phyloP scores from a whole-genome alignment of 1,140 invertebrate species.

The Lineus longissimus region DNA sequence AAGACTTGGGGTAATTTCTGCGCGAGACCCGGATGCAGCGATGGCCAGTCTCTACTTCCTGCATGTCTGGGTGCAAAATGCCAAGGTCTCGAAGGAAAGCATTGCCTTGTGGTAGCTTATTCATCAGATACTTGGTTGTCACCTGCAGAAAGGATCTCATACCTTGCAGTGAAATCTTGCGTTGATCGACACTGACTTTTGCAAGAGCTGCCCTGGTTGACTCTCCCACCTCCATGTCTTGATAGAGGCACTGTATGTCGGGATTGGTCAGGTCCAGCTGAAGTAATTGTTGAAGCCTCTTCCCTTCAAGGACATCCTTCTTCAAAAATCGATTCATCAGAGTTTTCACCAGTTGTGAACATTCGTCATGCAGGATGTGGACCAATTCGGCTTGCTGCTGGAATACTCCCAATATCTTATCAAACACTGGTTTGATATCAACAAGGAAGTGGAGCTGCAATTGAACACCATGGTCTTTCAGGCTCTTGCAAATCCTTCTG shows the following conservation, averaged over 20 bases:
- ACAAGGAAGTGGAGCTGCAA: conserved; percentile 22
- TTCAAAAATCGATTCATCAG: conserved; percentile 15
- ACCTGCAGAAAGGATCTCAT: conserved; percentile 16
- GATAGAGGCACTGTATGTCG: conserved; percentile 7
- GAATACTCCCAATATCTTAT: conserved; percentile 20
- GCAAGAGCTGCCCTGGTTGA: conserved; percentile 2
- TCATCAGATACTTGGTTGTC: conserved; percentile 12
- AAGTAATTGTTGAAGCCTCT: conserved; percentile 3
- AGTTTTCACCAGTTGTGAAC: conserved; percentile 13
- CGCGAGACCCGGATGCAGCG: conserved; percentile 10
- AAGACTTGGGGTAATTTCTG: conserved; percentile 7
- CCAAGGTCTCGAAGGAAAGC: conserved; percentile 8
- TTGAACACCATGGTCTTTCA: conserved; percentile 11
- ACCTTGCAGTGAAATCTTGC: conserved; percentile 10
- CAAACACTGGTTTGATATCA: conserved; percentile 17
- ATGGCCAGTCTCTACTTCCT: conserved; percentile 6
- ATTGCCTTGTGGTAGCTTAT: conserved; percentile 12
- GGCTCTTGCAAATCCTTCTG: conserved; percentile 15
- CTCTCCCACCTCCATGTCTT: conserved; percentile 15
- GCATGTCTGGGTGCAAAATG: conserved; percentile 16
- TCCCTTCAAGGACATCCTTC: conserved; percentile 8
- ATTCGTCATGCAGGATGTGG: conserved; percentile 20
- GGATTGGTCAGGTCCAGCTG: conserved; percentile 12
- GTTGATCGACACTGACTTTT: conserved; percentile 4
- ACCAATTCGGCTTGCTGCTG: conserved; percentile 23